Base-by-base conservation (phyloP, 1,140 invertebrate genomes). In the Apis cerana region DNA sequence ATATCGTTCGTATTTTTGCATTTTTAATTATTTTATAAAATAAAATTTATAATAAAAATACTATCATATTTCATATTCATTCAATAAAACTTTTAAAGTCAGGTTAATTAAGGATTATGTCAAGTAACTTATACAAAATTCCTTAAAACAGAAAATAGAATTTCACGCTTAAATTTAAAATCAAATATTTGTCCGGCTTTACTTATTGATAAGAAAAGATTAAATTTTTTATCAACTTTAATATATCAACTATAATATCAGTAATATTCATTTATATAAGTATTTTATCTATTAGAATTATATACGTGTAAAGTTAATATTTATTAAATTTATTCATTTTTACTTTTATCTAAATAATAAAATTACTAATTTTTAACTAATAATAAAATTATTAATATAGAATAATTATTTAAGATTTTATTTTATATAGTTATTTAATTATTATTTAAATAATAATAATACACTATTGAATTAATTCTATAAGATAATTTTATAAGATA, bases 181-280 rank as follows among this genome's bases (percentile, higher is more conserved):
- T 0, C 1, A 10, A 15, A 27, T 78, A 56, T 82, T 76, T 81
- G 48, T 43, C 61, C 4, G 59, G 12, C 11, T 23, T 72, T 72
- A 23, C 17, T 48, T 61, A 27, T 52, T 75, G 64, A 75, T 72
- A 75, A 74, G 9, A 23, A 72, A 21, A 80, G 78, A 84, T 84
- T 75, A 84, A 48, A 62, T 65, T 78, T 17, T 70, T 71, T 82
- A 82, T 82, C 81, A 71, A 9, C 0, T 1, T 13, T n/a, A n/a
- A n/a, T n/a, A n/a, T n/a, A n/a, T n/a, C n/a, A n/a, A n/a, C n/a
- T 17, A 8, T 5, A 33, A 19, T 33, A n/a, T 17, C 5, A 33
- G 4, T 54, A 33, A 23, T 50, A 33, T 15, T 27, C 23, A 33
- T 9, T 43, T 50, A 15, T 50, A 15, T 23, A 1, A 27, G 10